Evolutionary conservation across 2,888 invertebrate genomes (phyloP).

Genomic region (Eledone cirrhosa): DNA sequence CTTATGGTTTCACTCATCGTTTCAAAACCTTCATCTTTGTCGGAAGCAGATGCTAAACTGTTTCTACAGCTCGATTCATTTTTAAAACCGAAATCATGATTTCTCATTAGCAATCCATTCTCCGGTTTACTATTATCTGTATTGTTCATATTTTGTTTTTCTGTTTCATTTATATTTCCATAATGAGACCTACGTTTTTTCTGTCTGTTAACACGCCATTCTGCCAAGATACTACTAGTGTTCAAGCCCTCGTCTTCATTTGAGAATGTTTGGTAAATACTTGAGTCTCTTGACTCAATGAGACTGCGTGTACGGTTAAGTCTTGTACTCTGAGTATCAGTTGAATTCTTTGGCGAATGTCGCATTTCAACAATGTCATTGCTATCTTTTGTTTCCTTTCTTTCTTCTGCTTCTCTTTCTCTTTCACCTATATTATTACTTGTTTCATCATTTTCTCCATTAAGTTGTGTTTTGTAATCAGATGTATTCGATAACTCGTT

Average conservation of each 20-base stretch:
- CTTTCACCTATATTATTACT: constrained; percentile 12
- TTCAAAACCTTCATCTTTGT: constrained; percentile 64
- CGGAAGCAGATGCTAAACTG: constrained; percentile 56
- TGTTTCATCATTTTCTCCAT: constrained; percentile 21
- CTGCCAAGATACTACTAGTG: constrained; percentile 48
- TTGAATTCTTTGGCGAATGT: no score
- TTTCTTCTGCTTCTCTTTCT: not conserved
- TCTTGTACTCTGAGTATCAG: not conserved
- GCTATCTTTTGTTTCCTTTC: not conserved
- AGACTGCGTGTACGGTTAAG: no score
- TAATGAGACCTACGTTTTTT: constrained; percentile 31
- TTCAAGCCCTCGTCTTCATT: constrained; percentile 47
- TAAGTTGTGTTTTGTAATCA: no score
- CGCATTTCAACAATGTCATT: no score
- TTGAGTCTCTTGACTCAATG: no score
- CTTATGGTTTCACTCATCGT: constrained; percentile 60
- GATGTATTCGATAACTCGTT: not conserved
- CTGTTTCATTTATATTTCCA: not conserved
- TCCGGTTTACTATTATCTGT: constrained; percentile 3
- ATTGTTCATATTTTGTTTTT: not conserved
- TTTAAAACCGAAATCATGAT: constrained; percentile 42
- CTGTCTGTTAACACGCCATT: constrained; percentile 52
- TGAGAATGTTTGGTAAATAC: no score
- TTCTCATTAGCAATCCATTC: not conserved
- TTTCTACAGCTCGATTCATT: constrained; percentile 55